Conservation (phyloP, 2,888 invertebrate genomes). For the Argyra leucocephala region DNA sequence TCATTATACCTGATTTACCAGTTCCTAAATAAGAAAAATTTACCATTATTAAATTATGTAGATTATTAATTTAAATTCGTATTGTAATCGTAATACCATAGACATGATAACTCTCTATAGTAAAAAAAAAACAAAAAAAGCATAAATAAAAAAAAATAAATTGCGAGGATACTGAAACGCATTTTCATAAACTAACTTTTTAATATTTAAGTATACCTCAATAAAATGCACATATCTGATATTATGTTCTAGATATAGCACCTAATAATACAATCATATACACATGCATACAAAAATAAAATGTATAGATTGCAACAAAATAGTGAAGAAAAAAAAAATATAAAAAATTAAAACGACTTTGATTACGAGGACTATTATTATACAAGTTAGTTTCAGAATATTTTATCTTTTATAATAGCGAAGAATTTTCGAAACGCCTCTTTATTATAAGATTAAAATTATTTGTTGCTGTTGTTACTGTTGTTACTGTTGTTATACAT, state of each 20-base stretch:
- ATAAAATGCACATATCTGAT: neutral
- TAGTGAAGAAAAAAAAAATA: too few species aligned
- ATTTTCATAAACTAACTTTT: too few species aligned
- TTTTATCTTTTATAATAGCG: neutral
- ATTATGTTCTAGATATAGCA: neutral
- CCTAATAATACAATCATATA: neutral
- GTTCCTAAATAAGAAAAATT: too few species aligned
- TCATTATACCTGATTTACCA: too few species aligned
- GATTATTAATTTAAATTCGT: too few species aligned
- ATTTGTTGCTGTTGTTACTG: neutral
- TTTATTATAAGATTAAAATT: neutral
- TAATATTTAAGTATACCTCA: too few species aligned
- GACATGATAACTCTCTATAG: too few species aligned
- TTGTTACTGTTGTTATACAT: neutral
- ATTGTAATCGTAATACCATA: too few species aligned
- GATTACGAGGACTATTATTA: neutral
- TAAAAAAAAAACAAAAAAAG: too few species aligned
- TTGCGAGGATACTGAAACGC: too few species aligned
- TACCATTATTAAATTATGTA: too few species aligned
- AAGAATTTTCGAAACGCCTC: conserved; percentile 4
- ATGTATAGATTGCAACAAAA: neutral
- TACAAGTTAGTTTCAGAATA: neutral
- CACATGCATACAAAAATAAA: neutral
- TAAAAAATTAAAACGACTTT: neutral
- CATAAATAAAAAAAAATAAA: too few species aligned